Percentiles rank a stretch among this genome's conserved stretches.
Conservation (phyloP, 2,888 invertebrate species). For the Drosophila mettleri region DNA sequence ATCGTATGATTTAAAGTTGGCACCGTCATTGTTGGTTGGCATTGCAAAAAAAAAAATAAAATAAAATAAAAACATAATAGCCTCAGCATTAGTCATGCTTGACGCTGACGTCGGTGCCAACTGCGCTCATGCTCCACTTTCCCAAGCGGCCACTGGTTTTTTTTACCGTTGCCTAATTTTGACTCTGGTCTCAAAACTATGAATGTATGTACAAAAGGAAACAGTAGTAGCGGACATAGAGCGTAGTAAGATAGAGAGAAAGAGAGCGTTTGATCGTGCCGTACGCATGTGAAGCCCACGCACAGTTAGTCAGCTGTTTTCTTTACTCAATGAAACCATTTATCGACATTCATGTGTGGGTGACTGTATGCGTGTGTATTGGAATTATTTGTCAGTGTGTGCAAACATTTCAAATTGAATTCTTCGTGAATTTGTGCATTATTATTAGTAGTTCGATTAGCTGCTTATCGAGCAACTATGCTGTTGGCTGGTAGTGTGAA, state of each 20-base stretch:
- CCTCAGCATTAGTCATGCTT: conserved; percentile 53
- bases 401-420: conserved; percentile 9
- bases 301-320: conserved; percentile 61
- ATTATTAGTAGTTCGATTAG: conserved; percentile 1
- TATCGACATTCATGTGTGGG: conserved; percentile 34
- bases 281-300: conserved; percentile 52
- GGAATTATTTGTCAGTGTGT: conserved; percentile 5
- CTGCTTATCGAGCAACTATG: conserved; percentile 7
- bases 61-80: conserved; percentile 37
- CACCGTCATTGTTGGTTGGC: conserved; percentile 46
- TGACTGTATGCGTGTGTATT: conserved; percentile 1
- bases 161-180: conserved; percentile 57
- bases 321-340: conserved; percentile 60
- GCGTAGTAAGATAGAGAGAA: not conserved
- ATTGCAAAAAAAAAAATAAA: conserved; percentile 23
- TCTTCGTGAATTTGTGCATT: conserved; percentile 2
- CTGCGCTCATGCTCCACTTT: conserved; percentile 62
- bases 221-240: not conserved
- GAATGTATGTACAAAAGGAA: conserved; percentile 23
- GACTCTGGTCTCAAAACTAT: conserved; percentile 33
- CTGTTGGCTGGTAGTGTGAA: conserved; percentile 21
- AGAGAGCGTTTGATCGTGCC: conserved; percentile 41
- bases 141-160: conserved; percentile 42
- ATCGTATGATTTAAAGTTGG: conserved; percentile 66
- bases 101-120: conserved; percentile 38